Base-by-base conservation (phyloP, 2,797 vertebrate species). In the Myotis findleyi region DNA sequence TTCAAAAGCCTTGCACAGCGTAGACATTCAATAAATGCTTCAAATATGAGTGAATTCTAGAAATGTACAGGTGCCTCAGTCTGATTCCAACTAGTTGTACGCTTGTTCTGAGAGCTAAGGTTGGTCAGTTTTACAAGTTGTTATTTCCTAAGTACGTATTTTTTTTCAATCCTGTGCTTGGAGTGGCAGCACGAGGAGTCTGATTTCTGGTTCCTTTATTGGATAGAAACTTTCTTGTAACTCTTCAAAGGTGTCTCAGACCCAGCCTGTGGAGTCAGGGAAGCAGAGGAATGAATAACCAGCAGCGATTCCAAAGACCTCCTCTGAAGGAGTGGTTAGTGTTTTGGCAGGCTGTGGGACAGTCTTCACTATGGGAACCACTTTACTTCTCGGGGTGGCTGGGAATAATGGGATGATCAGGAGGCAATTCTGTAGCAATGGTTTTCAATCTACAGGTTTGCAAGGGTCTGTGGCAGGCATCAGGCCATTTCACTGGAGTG, bases 401-500 rank as follows among this genome's bases (percentile, higher is more conserved):
- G 77, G 62, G 9, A 76, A 93, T 23, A 69, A 77, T 75, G 76
- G 53, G 62, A 33, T 23, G 47, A 33, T 36, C 51, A 64, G 44
- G 30, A 36, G 23, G 25, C 30, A 82, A 7, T 69, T 55, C 51
- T 76, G 59, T 0, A 75, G 38, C 69, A 77, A 38, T 41, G 41
- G 82, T 96, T 89, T 89, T 71, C 44, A 82, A 6, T 66, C 69
- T 92, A 66, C 53, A 76, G 53, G 49, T 91, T 94, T 59, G 27
- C 18, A 7, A 21, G 36, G 18, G 53, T 90, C 72, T 64, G 44
- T 10, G 64, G 55, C 36, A 6, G 36, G 13, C 23, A 33, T 57
- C 25, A 76, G 20, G 41, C 25, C 49, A n/a, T 14, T 59, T 77
- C 81, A 79, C 17, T 17, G 64, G 64, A 44, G 51, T 79, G 49